phyloP scores from a whole-genome alignment of 2,888 invertebrate species.

The Seira sanloemensis region DNA sequence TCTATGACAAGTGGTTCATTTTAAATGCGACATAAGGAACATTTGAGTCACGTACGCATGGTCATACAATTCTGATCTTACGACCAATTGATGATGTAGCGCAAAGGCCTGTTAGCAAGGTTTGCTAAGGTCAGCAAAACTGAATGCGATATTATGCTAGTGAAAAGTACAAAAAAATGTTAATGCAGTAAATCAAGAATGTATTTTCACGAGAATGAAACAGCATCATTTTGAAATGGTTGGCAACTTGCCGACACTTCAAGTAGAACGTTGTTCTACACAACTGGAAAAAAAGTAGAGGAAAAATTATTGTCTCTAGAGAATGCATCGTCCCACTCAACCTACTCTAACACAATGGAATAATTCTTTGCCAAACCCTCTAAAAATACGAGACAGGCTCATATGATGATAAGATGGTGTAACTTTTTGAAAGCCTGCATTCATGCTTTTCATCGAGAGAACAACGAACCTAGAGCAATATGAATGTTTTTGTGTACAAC shows the following conservation, averaged over 20 bases:
- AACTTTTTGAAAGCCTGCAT: neutral
- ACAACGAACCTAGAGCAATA: conserved; percentile 42
- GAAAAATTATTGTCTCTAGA: conserved; percentile 51
- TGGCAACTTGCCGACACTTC: conserved; percentile 54
- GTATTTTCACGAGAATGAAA: conserved; percentile 2
- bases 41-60: too few species aligned
- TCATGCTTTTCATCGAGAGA: conserved; percentile 12
- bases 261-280: neutral
- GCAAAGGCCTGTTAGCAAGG: too few species aligned
- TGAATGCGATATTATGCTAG: neutral
- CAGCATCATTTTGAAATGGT: neutral
- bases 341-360: conserved; percentile 42
- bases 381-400: conserved; percentile 9
- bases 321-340: conserved; percentile 49
- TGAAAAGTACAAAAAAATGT: neutral
- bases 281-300: conserved; percentile 12
- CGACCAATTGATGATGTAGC: too few species aligned
- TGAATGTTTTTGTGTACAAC: conserved; percentile 39
- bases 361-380: conserved; percentile 53
- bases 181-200: neutral
- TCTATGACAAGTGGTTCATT: too few species aligned
- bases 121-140: conserved; percentile 12
- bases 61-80: too few species aligned
- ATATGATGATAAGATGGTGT: conserved; percentile 5
- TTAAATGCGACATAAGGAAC: too few species aligned